A percentile compares a stretch with the other conserved stretches of the same genome.
These are phyloP conservation scores for Branchellion lobata DNA, from an alignment of 2,888 invertebrate species.

Conservation along the genomic window DNA sequence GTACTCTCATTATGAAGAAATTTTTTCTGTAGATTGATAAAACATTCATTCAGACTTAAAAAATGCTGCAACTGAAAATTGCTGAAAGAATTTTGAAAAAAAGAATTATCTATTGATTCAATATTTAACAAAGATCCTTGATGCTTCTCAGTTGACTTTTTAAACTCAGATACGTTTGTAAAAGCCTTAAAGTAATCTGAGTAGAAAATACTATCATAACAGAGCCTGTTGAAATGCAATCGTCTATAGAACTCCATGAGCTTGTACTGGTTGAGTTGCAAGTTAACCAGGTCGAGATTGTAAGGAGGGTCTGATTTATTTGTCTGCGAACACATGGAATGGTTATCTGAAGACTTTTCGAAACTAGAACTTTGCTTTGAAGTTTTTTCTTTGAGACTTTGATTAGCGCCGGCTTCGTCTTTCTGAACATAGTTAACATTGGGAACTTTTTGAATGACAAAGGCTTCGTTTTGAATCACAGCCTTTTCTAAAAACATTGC, in stretches of 20 bases:
- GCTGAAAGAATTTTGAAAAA: neutral
- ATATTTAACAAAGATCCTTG: neutral
- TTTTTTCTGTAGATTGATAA: slow-evolving; percentile 6
- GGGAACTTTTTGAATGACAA: slow-evolving; percentile 2
- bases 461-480: neutral
- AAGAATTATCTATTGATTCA: neutral
- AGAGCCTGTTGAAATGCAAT: slow-evolving; percentile 6
- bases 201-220: neutral
- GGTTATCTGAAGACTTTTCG: neutral
- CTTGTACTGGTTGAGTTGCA: neutral
- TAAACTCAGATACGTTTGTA: neutral
- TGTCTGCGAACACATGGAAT: neutral
- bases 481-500: neutral
- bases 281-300: neutral
- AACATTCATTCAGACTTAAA: slow-evolving; percentile 3
- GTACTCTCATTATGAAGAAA: slow-evolving; percentile 4
- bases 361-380: neutral
- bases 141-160: neutral
- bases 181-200: neutral
- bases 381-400: neutral
- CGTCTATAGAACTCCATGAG: slow-evolving; percentile 1
- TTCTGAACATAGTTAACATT: slow-evolving; percentile 5
- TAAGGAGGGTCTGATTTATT: neutral
- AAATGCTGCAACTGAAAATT: neutral
- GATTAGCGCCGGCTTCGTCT: neutral